Evolutionary conservation across 1,140 invertebrate species (phyloP), one percentile per base, ranked within the genome.

Genomic region (Diabrotica undecimpunctata): DNA sequence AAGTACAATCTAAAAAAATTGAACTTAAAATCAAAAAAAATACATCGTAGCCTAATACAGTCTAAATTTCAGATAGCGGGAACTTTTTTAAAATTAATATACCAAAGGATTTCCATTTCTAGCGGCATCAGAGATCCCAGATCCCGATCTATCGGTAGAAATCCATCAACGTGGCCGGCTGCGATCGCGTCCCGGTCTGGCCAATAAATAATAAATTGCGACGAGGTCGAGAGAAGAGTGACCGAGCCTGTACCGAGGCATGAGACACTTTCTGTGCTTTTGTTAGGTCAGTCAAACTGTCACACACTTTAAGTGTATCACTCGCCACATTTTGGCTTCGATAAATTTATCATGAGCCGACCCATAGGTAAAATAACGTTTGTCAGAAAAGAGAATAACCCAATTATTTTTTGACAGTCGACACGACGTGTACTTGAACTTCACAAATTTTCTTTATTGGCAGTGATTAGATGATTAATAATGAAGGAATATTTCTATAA

Each of bases 161-260:
- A 67, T 67, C 62, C 66, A 60, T 67, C 66, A 67, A 57, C 62
- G 66, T 52, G 59, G 46, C 50, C 54, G 53, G 59, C 66, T 56
- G 66, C 64, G 66, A 67, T 67, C 60, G 66, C 64, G 66, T 64
- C 57, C 37, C 55, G 66, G 57, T 56, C 62, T 56, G 36, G 62
- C 57, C 58, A 61, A 61, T 67, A 46, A 55, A 67, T 67, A 64
- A 67, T 67, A 67, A 64, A 67, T 67, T 57, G 50, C 41, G 58
- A 37, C 63, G 38, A 55, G 56, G 56, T 50, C 59, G 51, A n/a
- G 56, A 46, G 12, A 36, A 61, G 58, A 54, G 61, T 62, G 54
- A 46, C 41, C 41, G 41, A 46, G 41, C 8, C 41, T 46, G 41
- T 46, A 46, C 41, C 41, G 41, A 46, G 8, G 41, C 41, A 46